Evolutionary conservation across 2,113 vertebrate genomes (phyloP), one percentile per base, ranked within the genome.

Genomic region (Nothocercus julius): DNA sequence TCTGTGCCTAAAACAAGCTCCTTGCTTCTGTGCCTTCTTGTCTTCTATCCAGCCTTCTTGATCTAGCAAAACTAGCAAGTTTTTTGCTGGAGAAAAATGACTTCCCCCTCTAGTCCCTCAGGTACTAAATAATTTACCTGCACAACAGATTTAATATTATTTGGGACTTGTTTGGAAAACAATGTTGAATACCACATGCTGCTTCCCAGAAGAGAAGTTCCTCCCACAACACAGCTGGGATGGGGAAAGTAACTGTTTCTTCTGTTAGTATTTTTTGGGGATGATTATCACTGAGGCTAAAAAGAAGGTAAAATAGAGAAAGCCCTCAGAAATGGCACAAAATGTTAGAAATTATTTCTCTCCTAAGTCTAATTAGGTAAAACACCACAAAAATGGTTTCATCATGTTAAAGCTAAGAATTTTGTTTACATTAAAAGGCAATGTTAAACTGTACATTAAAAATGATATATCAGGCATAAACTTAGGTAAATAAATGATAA

Each of bases 391-490:
- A 73, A 89, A 90, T 34, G 40, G 61, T 59, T 92, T 90, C 62
- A 86, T 47, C 34, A 58, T 44, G 76, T 28, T 78, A 51, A 63
- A 77, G 54, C 62, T 44, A 47, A 79, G 30, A 92, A 62, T 17
- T 64, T 19, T 2, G 92, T 87, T 81, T 94, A 66, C 62, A 76
- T 73, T 72, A 81, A 90, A 96, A 96, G 53, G 36, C 51, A 68
- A 79, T 27, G 18, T 34, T 81, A 88, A 89, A 92, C 91, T 3
- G 5, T 44, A 86, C 62, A 89, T 82, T 88, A 44, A 69, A 59
- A 89, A 80, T 59, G 61, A 53, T 83, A 82, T 62, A 72, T 69
- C 79, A 87, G 66, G 40, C 44, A 84, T 42, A 38, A 73, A 10
- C 2, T 54, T 78, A 88, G 11, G 51, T 69, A 84, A 88, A 88